Evolutionary conservation across 2,113 vertebrate genomes (phyloP).

Genomic region (Salminus brasiliensis): DNA sequence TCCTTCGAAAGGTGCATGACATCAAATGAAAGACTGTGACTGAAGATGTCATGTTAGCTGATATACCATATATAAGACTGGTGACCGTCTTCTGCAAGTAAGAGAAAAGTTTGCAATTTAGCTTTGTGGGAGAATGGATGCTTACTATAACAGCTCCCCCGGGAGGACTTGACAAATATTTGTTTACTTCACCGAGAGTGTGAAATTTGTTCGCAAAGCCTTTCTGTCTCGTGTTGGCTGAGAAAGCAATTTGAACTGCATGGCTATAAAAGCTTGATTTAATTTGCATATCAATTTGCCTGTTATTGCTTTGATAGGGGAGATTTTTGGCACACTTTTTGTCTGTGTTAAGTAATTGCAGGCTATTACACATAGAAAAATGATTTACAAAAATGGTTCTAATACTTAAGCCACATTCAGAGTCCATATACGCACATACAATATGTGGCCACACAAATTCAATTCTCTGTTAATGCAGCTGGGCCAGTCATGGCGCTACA

Average conservation of each 20-base stretch:
- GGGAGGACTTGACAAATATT: slow-evolving; percentile 37
- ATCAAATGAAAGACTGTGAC: slow-evolving; percentile 8
- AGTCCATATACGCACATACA: too few species aligned
- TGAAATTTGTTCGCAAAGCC: slow-evolving; percentile 1
- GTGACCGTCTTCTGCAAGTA: not conserved
- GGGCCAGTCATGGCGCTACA: too few species aligned
- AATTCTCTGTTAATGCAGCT: too few species aligned
- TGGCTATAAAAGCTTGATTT: not conserved
- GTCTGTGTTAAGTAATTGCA: not conserved
- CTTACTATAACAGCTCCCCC: not conserved
- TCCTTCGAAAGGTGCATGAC: slow-evolving; percentile 27
- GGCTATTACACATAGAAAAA: not conserved
- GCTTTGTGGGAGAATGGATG: slow-evolving; percentile 17
- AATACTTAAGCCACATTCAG: not conserved
- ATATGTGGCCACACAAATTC: too few species aligned
- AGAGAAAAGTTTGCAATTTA: slow-evolving; percentile 1
- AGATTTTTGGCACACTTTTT: not conserved
- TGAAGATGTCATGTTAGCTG: not conserved
- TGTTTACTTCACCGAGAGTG: slow-evolving; percentile 32
- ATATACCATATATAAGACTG: slow-evolving; percentile 4
- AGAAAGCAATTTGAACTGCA: slow-evolving; percentile 16
- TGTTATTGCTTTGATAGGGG: not conserved
- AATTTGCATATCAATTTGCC: not conserved
- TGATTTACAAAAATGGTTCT: not conserved
- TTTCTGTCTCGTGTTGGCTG: slow-evolving; percentile 20